Percentiles rank a stretch among this genome's conserved stretches.
Evolutionary conservation across 2,888 invertebrate species (phyloP).

Genomic region (Stenolophus ochropezus): DNA sequence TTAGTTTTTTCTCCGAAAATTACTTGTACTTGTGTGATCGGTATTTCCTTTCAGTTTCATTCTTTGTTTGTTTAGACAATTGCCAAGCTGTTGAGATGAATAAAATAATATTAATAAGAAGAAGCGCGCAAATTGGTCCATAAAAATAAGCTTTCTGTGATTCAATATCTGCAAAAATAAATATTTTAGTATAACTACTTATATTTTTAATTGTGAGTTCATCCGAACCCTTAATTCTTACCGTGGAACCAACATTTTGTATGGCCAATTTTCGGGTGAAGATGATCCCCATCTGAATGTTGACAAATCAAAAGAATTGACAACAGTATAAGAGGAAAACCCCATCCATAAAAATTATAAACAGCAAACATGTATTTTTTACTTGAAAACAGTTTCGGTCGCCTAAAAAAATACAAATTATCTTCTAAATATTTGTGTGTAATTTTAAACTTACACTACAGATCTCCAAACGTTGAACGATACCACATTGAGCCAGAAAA

Average conservation of each 20-base stretch:
- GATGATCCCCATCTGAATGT: conserved; percentile 74
- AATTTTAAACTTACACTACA: conserved; percentile 77
- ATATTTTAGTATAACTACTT: too few relatives aligned
- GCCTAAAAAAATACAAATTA: conserved; percentile 61
- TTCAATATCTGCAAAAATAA: conserved; percentile 71
- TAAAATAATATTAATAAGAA: conserved; percentile 76
- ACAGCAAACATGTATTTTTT: conserved; percentile 75
- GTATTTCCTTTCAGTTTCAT: conserved; percentile 74
- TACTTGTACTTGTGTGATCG: conserved; percentile 78
- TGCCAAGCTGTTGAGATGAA: conserved; percentile 77
- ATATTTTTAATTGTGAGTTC: too few relatives aligned
- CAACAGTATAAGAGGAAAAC: conserved; percentile 75
- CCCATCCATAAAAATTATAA: conserved; percentile 79
- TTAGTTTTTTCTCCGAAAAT: conserved; percentile 58
- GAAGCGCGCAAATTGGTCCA: conserved; percentile 78
- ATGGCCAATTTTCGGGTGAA: conserved; percentile 78
- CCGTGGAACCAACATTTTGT: conserved; percentile 80
- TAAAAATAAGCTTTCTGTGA: conserved; percentile 82
- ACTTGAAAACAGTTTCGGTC: conserved; percentile 71
- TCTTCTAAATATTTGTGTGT: background rate
- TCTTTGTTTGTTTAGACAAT: conserved; percentile 76
- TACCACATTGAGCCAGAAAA: conserved; percentile 83
- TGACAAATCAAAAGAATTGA: conserved; percentile 75
- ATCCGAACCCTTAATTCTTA: too few relatives aligned
- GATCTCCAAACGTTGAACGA: conserved; percentile 81